Evolutionary conservation across 2,888 invertebrate genomes (phyloP), one percentile per base, ranked within the genome.

Genomic region (Pharmacophagus antenor): DNA sequence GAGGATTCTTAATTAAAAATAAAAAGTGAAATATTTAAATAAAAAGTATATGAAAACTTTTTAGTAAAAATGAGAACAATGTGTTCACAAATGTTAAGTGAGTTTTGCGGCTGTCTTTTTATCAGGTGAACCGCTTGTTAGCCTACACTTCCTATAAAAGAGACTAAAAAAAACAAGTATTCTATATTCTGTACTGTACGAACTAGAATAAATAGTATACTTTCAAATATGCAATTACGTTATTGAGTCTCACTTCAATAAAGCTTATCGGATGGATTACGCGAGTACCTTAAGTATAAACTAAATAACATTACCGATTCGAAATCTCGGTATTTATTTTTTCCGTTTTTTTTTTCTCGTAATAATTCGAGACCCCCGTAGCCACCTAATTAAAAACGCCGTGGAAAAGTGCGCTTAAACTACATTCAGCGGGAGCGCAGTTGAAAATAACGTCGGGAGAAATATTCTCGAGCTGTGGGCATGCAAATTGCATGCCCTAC

Each of bases 401-500:
- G 56, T 56, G 53, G 61, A 56, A 56, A 56, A 61, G 56, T 61
- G 41, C 44, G 61, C 61, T 56, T 56, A 56, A 61, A 56, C 53
- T 56, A 56, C 56, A 61, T 56, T 56, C 56, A 53, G 47, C 17
- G 41, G 41, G 61, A 49, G 53, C 61, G 42, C 52, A 31, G 56
- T 52, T 48, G 53, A 49, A 56, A 56, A 53, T 61, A 48, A 27
- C 53, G 61, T 31, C 61, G 61, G 56, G 61, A 48, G 42, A 56
- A 56, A 53, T 56, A 53, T 48, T 56, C 56, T 41, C 51, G 48
- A 31, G 56, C 56, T 25, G 46, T 51, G 37, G n/a, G 51, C 61
- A 61, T 56, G 61, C 61, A 61, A 61, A 60, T 60, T 62, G 63
- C 65, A 63, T 65, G 52, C 61, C 63, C 65, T 65, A 65, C 63